Evolutionary conservation across 2,888 invertebrate species (phyloP), one percentile per base, ranked within the genome.

Genomic region (Eupithecia subumbrata): DNA sequence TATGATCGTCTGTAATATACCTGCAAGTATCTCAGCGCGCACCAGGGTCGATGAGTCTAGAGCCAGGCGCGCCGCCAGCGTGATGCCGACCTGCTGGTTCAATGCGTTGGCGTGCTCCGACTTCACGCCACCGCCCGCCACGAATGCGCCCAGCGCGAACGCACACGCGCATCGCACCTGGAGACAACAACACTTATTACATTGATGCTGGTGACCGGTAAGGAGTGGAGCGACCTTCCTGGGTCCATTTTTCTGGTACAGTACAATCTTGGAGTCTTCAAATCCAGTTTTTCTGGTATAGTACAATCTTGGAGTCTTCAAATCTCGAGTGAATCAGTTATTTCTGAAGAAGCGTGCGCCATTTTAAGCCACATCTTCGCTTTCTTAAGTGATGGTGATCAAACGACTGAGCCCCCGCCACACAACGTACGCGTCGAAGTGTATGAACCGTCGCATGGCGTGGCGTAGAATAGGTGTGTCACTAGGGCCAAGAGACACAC

Each of bases 61-160:
- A 56, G 96, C 95, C 74, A 82, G 97, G 48, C 97, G 96, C 85
- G 96, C 97, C 72, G 98, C 96, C 81, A 99, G 95, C 74, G 96
- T 97, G 95, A 98, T 97, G 79, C 98, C 98, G 81, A 99, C 97
- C 84, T 97, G 97, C 87, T 99, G 98, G 95, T 99, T 98, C 77
- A 99, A 98, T 87, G 97, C 98, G 91, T 98, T 98, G 66, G 98
- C 98, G 92, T 99, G 99, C 87, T 99, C 98, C 71, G 97, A 97
- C 83, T 98, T 96, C 87, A 97, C 96, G 22, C 97, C 97, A 70
- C 97, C 97, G 52, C 97, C 97, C 89, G 97, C 98, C 84, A 99
- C 97, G 92, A 98, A 99, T 34, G 99, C 98, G 79, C 99, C 99
- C 78, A 99, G 95, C 18, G 99, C 99, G 94, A 97, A 99, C 8